phyloP scores from a whole-genome alignment of 2,888 invertebrate genomes.

The Sarcophaga rosellei region DNA sequence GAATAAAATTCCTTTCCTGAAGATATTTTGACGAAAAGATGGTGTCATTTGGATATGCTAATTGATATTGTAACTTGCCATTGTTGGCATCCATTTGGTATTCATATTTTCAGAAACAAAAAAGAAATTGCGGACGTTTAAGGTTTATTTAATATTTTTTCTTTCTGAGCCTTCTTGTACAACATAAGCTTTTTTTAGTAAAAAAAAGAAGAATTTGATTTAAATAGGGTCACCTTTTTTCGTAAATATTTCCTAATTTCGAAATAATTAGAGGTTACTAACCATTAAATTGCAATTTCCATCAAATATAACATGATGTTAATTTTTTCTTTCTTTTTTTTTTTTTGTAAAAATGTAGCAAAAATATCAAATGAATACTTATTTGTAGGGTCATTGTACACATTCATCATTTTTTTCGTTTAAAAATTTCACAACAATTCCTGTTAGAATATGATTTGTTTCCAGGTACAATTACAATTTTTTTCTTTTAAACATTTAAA shows the following conservation, averaged over 20 bases:
- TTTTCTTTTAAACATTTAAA: conserved; percentile 18
- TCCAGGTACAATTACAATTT: conserved; percentile 46
- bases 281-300: conserved; percentile 47
- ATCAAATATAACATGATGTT: conserved; percentile 9
- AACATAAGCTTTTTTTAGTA: no score
- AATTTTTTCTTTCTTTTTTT: not conserved
- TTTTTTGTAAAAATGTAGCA: not conserved
- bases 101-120: no score
- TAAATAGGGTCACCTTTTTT: no score
- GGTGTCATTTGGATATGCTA: no score
- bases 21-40: no score
- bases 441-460: conserved; percentile 54
- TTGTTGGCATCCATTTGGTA: no score
- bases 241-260: conserved; percentile 10
- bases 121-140: no score
- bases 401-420: conserved; percentile 25
- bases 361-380: not conserved
- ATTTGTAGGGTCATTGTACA: conserved; percentile 63
- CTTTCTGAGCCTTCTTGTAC: no score
- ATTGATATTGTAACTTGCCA: no score
- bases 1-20: no score
- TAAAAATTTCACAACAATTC: conserved; percentile 23
- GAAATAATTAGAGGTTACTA: conserved; percentile 59
- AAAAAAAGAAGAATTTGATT: no score
- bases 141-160: no score